Evolutionary conservation across 2,797 vertebrate genomes (phyloP), one percentile per base, ranked within the genome.

Genomic region (Leptoclinus maculatus): DNA sequence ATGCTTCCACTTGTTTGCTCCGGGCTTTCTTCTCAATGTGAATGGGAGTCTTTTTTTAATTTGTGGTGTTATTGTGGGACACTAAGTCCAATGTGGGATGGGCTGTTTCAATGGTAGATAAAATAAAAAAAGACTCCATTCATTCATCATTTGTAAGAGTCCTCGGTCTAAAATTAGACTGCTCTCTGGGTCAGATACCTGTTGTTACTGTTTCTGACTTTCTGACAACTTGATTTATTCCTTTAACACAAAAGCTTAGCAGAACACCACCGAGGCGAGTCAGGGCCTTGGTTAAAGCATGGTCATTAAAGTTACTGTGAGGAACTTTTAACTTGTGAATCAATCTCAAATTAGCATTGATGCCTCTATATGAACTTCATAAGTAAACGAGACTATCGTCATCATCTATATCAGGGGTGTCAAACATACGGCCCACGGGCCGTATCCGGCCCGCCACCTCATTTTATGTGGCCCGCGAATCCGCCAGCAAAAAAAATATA

Each of bases 111-210:
- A 16, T 65, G 34, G 5, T 21, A 17, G 63, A 49, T 54, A 5
- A 43, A 58, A 54, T 23, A 4, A 36, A 13, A 25, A 62, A 54
- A 16, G 14, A 36, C 8, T 47, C 17, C 8, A 41, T 59, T 64
- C 63, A 70, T 66, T 78, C 2, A 47, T 68, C 36, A 68, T 72
- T 62, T 72, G 45, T 47, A 27, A 73, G 36, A 29, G 58, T 4
- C 9, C 43, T 54, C 23, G 8, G 47, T 45, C 10, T 63, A 12
- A 54, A 54, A 67, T 69, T 1, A 73, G 8, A 54, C 38, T 11
- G 54, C 56, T 63, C 54, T 41, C 21, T 78, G 23, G 5, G 36
- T 16, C 49, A 39, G 29, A 53, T 29, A 57, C 6, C 27, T 71
- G 9, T 47, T 66, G 45, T 43, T 3, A 3, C 21, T 25, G 9